Conservation (phyloP, 2,113 vertebrate genomes). For the Passer domesticus region DNA sequence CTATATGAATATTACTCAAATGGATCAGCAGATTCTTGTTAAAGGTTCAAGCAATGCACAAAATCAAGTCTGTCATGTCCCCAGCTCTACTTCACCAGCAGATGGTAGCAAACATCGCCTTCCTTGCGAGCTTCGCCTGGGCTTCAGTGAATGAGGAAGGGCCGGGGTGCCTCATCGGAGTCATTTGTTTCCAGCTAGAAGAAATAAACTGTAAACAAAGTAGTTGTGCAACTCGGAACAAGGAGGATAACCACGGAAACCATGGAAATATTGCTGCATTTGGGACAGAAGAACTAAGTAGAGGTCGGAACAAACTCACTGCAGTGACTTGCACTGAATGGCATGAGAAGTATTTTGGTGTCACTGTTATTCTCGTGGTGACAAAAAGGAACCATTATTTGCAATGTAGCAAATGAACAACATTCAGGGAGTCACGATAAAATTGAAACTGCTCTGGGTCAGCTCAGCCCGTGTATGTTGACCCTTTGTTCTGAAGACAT, state of each 20-base stretch:
- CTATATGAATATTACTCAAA: not conserved
- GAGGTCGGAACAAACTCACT: not conserved
- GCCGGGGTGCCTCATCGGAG: not conserved
- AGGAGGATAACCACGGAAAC: slow-evolving; percentile 8
- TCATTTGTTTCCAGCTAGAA: not conserved
- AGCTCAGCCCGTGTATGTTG: not conserved
- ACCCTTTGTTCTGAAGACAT: slow-evolving; percentile 4
- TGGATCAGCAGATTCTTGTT: not conserved
- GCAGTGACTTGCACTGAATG: not conserved
- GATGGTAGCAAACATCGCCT: slow-evolving; percentile 50
- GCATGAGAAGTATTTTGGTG: slow-evolving; percentile 14
- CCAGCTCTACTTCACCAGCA: not conserved
- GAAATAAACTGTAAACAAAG: slow-evolving; percentile 42
- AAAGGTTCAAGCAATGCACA: not conserved
- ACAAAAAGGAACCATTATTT: slow-evolving; percentile 56
- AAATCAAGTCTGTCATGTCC: not conserved
- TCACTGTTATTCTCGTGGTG: not conserved
- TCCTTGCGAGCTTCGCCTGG: not conserved
- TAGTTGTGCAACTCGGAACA: slow-evolving; percentile 15
- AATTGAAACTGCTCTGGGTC: not conserved
- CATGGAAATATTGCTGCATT: slow-evolving; percentile 20
- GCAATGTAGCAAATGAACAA: not conserved
- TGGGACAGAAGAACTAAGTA: not conserved
- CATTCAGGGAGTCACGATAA: not conserved
- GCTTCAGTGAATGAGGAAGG: not conserved